Base-by-base conservation (phyloP, 2,113 vertebrate species). In the Actenoides hombroni region DNA sequence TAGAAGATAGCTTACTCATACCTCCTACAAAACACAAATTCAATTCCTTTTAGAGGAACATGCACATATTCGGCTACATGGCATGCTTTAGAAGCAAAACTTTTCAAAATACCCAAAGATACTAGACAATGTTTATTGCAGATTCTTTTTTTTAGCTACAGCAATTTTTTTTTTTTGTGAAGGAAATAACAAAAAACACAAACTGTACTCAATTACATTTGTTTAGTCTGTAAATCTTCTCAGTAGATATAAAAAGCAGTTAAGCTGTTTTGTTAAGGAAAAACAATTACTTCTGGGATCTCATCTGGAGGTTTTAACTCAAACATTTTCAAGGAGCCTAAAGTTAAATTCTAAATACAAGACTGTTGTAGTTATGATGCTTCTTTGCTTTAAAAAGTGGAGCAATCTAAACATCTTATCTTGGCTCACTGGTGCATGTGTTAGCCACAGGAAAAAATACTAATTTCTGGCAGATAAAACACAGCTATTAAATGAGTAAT, bases 201-300 rank as follows among this genome's bases (percentile, higher is more conserved):
- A 96, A 82, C 80, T 78, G 65, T 85, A 84, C 65, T 57, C 64
- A 92, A 40, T 69, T 76, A 71, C 65, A 61, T 65, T 90, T 96
- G 95, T 94, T 97, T 96, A 96, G 86, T 93, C 92, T 96, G 60
- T 69, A 88, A 91, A 93, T 93, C 92, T 92, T 46, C 88, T 93
- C 80, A 88, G 76, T 44, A 82, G 51, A 88, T 94, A 92, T 49
- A 63, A 93, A 88, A 81, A 76, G 53, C 89, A 93, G 76, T 86
- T 95, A 74, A 96, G 88, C 53, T 93, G 76, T 88, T 97, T 83
- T 81, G 90, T 88, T 94, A 86, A 79, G 74, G 48, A 90, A 95
- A 70, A 96, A 68, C 46, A 80, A 90, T 94, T 94, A 88, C 75
- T 71, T 64, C 73, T 40, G 54, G 54, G 60, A 88, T 77, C 83